These are phyloP conservation scores for Pristionchus entomophagus DNA, from an alignment of 2,888 invertebrate species.

Conservation along the genomic window DNA sequence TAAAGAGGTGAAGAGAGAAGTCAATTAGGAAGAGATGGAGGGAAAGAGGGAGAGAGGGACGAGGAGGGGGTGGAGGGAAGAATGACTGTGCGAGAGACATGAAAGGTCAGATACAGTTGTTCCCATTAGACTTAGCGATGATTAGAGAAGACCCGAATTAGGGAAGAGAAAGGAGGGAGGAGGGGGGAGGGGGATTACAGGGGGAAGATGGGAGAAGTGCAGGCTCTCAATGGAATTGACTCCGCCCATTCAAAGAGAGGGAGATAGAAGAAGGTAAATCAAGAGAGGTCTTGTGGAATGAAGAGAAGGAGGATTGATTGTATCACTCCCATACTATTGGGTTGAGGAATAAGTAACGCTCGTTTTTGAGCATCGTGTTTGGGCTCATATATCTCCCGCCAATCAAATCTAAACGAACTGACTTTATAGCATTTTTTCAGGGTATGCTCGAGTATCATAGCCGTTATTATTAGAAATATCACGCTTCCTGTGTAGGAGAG, in stretches of 20 bases:
- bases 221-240: not conserved
- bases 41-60: not conserved
- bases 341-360: no score
- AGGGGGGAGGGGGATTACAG: not conserved
- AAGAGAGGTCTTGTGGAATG: not conserved
- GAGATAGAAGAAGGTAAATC: not conserved
- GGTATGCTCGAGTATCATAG: no score
- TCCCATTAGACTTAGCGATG: not conserved
- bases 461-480: no score
- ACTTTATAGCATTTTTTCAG: no score
- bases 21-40: not conserved
- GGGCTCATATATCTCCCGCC: no score
- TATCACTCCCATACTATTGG: no score
- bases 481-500: no score
- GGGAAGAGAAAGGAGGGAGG: not conserved
- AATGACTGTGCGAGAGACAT: not conserved
- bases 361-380: no score
- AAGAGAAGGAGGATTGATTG: no score
- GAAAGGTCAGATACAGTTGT: not conserved
- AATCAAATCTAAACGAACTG: no score
- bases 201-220: not conserved
- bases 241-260: constrained; percentile 15
- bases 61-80: constrained; percentile 12
- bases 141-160: constrained; percentile 5
- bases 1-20: constrained; percentile 29